phyloP scores from a whole-genome alignment of 2,113 vertebrate genomes.

The Leucopsar rothschildi region DNA sequence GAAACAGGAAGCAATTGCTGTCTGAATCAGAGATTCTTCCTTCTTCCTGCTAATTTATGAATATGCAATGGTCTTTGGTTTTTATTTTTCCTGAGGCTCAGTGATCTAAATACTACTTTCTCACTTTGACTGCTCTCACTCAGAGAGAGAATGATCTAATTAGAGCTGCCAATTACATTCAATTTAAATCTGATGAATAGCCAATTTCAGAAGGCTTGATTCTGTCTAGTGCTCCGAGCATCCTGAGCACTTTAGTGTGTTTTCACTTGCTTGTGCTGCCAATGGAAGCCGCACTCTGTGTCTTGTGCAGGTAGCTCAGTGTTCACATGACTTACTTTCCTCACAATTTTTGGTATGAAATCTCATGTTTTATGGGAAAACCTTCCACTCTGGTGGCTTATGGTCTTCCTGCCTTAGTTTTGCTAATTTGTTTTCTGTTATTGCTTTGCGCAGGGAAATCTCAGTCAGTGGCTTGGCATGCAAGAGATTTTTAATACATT shows the following conservation, averaged over 20 bases:
- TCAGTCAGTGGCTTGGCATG: background rate
- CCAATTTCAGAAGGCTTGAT: background rate
- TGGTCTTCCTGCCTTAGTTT: background rate
- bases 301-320: background rate
- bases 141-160: conserved; percentile 13
- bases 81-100: background rate
- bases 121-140: background rate
- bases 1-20: background rate
- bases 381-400: background rate
- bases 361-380: background rate
- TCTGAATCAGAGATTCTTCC: background rate
- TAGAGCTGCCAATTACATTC: conserved; percentile 7
- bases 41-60: background rate
- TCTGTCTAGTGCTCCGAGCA: background rate
- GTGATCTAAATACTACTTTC: background rate
- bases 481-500: background rate
- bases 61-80: background rate
- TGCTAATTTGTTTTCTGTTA: conserved; percentile 5
- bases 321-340: background rate
- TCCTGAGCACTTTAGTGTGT: background rate
- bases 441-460: background rate
- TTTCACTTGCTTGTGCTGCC: background rate
- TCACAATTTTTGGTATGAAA: background rate
- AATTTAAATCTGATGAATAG: conserved; percentile 1
- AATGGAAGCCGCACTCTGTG: background rate